Conservation (phyloP, 1,140 invertebrate species). For the Atta colombica region DNA sequence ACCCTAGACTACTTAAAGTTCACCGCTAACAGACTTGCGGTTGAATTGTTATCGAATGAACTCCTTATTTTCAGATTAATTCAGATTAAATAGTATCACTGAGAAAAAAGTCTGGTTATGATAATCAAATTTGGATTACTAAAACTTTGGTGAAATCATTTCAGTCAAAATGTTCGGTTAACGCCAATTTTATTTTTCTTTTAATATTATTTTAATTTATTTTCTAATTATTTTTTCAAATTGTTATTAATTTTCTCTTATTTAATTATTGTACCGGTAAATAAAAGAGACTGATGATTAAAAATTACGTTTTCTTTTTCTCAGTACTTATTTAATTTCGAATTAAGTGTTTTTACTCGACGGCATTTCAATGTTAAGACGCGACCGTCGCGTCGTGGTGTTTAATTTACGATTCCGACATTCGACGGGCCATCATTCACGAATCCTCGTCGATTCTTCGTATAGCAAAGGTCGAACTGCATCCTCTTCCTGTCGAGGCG, state of each 20-base stretch:
- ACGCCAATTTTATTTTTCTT: too few relatives aligned
- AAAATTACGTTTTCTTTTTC: background rate
- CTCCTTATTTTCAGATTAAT: background rate
- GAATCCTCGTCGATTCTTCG: conserved; percentile 17
- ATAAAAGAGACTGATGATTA: background rate
- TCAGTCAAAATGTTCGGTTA: too few relatives aligned
- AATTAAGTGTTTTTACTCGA: background rate
- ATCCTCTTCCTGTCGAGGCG: conserved; percentile 66
- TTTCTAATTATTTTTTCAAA: too few relatives aligned
- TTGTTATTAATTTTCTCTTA: too few relatives aligned
- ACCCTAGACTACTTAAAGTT: conserved; percentile 33
- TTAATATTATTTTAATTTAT: too few relatives aligned
- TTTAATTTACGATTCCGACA: background rate
- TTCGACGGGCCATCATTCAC: background rate
- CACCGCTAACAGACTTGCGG: background rate
- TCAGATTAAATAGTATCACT: background rate
- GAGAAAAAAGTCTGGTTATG: too few relatives aligned
- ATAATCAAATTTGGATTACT: too few relatives aligned
- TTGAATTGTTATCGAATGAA: background rate
- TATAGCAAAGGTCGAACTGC: conserved; percentile 38
- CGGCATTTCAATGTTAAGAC: background rate
- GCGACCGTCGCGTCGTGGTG: background rate
- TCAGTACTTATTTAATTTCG: background rate
- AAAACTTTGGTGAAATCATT: too few relatives aligned
- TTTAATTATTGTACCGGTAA: too few relatives aligned